These are phyloP conservation scores for Himalopsyche tibetana DNA, from an alignment of 2,888 invertebrate species.

Conservation along the genomic window DNA sequence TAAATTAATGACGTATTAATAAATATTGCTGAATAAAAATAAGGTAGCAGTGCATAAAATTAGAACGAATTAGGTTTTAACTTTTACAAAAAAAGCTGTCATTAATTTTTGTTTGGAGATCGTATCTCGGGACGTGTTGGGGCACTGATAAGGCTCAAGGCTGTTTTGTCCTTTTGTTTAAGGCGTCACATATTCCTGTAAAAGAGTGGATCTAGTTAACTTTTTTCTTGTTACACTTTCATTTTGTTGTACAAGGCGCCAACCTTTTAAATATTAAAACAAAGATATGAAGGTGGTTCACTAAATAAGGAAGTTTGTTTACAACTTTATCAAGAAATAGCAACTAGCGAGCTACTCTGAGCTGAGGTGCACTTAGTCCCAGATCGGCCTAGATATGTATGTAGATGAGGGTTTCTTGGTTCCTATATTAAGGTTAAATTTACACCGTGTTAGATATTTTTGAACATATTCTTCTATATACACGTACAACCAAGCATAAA, in stretches of 20 bases:
- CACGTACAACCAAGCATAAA: no score
- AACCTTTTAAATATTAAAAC: slow-evolving; percentile 48
- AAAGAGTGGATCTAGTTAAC: neutral
- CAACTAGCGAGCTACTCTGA: slow-evolving; percentile 7
- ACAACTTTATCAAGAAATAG: slow-evolving; percentile 48
- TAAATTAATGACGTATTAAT: no score
- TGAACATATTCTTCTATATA: no score
- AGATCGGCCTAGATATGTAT: slow-evolving; percentile 50
- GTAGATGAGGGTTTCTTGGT: slow-evolving; percentile 4
- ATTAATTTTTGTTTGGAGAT: no score
- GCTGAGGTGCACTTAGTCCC: slow-evolving; percentile 49
- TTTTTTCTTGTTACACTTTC: slow-evolving; percentile 4
- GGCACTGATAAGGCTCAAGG: no score
- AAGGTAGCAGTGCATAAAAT: no score
- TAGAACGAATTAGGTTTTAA: no score
- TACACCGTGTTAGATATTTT: neutral
- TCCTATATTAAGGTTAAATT: neutral
- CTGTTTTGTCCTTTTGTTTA: no score
- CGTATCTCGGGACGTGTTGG: no score
- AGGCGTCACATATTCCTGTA: no score
- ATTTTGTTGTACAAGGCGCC: slow-evolving; percentile 35
- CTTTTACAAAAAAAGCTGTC: no score
- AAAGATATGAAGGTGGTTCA: slow-evolving; percentile 30
- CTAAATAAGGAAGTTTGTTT: slow-evolving; percentile 51
- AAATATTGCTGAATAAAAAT: no score